Evolutionary conservation across 2,113 vertebrate species (phyloP).

Genomic region (Cyprinodon tularosa): DNA sequence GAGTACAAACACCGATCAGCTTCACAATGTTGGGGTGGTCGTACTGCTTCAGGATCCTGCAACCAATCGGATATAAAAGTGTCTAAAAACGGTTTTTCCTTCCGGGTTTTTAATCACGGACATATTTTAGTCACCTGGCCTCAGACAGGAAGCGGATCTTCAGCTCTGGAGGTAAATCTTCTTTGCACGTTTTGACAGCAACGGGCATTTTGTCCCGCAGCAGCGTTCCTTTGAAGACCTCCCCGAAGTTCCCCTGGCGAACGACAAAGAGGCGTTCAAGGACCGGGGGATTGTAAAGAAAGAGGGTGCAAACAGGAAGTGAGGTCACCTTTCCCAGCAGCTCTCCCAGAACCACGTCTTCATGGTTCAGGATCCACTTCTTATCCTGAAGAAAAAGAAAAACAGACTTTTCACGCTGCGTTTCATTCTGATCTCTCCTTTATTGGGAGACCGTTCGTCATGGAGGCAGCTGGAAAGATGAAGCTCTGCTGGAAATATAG

Average conservation of each 20-base stretch:
- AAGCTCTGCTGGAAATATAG: too few species aligned
- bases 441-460: too few species aligned
- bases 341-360: conserved; percentile 92
- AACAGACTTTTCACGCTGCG: not conserved
- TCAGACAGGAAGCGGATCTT: conserved; percentile 98
- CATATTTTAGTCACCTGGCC: conserved; percentile 73
- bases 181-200: conserved; percentile 97
- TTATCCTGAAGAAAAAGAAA: conserved; percentile 84
- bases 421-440: not conserved
- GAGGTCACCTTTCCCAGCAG: conserved; percentile 91
- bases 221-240: conserved; percentile 93
- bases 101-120: not conserved
- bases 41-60: conserved; percentile 97
- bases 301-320: not conserved
- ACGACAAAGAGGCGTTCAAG: conserved; percentile 4
- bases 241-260: conserved; percentile 90
- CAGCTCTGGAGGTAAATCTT: conserved; percentile 95
- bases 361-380: conserved; percentile 97
- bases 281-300: not conserved
- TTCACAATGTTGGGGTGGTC: conserved; percentile 99
- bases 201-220: conserved; percentile 90
- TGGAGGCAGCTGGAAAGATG: too few species aligned
- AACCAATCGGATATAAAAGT: conserved; percentile 56
- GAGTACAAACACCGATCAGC: conserved; percentile 96
- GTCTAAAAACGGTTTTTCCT: not conserved